Conservation (phyloP, 2,113 vertebrate species). For the Tenrec ecaudatus region DNA sequence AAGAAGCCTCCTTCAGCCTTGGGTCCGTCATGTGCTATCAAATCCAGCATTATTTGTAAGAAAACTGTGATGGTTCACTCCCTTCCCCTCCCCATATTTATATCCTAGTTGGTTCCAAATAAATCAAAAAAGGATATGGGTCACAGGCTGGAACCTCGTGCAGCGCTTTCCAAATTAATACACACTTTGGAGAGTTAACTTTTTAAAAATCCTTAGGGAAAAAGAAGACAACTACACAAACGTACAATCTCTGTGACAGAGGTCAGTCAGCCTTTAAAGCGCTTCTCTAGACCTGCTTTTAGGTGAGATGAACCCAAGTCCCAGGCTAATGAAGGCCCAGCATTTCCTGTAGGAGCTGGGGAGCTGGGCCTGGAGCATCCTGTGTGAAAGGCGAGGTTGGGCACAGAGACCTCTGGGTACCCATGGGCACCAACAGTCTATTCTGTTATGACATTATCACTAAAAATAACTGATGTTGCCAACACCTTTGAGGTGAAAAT, state of each 20-base stretch:
- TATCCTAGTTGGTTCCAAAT: background rate
- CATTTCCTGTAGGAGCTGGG: background rate
- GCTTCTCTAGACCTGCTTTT: background rate
- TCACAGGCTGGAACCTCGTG: background rate
- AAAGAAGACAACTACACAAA: background rate
- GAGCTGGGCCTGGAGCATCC: background rate
- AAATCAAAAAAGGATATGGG: background rate
- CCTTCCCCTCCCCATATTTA: background rate
- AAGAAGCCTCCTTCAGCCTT: background rate
- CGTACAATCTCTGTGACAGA: background rate
- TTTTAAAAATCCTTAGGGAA: background rate
- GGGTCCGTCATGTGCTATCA: background rate
- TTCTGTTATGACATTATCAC: background rate
- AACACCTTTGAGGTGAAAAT: constrained; percentile 40
- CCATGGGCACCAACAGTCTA: background rate
- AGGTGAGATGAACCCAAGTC: background rate
- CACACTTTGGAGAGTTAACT: background rate
- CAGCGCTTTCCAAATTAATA: constrained; percentile 35
- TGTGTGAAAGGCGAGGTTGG: background rate
- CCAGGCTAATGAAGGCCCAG: background rate
- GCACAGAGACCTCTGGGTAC: background rate
- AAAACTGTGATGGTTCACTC: background rate
- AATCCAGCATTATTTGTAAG: background rate
- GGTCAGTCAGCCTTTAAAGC: background rate
- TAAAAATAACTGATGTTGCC: constrained; percentile 30